Conservation (phyloP, 2,888 invertebrate species). For the Acheta domesticus region DNA sequence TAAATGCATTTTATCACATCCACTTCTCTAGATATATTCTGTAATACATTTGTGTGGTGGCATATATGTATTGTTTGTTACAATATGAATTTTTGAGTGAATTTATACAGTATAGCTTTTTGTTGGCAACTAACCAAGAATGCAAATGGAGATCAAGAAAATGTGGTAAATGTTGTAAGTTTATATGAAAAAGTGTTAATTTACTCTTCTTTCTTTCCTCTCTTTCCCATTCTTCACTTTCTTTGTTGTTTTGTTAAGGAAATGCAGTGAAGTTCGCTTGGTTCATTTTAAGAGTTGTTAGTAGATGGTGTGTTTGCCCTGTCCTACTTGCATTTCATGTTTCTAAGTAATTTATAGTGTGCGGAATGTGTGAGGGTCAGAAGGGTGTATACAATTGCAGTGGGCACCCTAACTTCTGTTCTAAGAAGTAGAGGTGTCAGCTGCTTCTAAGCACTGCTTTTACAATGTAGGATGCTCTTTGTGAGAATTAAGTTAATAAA, state of each 20-base stretch:
- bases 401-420: slow-evolving; percentile 24
- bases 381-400: neutral
- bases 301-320: neutral
- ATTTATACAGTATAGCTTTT: too few relatives aligned
- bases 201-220: neutral
- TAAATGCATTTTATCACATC: too few relatives aligned
- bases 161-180: slow-evolving; percentile 20
- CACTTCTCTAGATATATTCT: too few relatives aligned
- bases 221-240: neutral
- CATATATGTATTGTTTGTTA: too few relatives aligned
- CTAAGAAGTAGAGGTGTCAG: slow-evolving; percentile 23
- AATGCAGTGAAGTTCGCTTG: too few relatives aligned
- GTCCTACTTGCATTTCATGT: neutral
- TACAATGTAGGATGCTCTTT: slow-evolving; percentile 29
- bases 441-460: neutral
- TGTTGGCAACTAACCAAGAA: too few relatives aligned
- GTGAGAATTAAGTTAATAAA: slow-evolving; percentile 29
- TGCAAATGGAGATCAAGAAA: too few relatives aligned
- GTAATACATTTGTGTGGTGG: too few relatives aligned
- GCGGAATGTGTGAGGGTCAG: neutral
- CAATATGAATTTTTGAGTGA: too few relatives aligned
- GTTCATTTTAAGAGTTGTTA: too few relatives aligned
- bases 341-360: neutral
- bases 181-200: slow-evolving; percentile 10
- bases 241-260: neutral